A percentile compares a stretch with the other conserved stretches of the same genome.
Evolutionary conservation across 2,797 vertebrate species (phyloP).

Genomic region (Ctenochaetus hawaiiensis): DNA sequence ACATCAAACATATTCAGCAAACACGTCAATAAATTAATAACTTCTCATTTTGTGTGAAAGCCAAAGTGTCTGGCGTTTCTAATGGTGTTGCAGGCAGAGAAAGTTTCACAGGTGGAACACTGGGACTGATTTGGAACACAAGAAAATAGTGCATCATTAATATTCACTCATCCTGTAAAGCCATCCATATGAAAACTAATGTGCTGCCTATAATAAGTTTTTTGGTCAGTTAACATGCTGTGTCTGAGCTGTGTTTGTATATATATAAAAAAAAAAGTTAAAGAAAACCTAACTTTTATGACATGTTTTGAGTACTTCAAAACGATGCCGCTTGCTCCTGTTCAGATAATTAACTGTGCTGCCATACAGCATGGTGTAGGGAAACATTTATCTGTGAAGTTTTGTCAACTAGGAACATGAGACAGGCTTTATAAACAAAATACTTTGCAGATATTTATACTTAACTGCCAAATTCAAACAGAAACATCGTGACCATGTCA

Average conservation of each 20-base stretch:
- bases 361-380: conserved; percentile 1
- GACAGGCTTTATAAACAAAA: background rate
- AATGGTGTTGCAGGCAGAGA: conserved; percentile 14
- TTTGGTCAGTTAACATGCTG: conserved; percentile 16
- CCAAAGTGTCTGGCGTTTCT: background rate
- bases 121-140: conserved; percentile 52
- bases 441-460: background rate
- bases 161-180: conserved; percentile 40
- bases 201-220: conserved; percentile 37
- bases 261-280: conserved; percentile 22
- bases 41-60: conserved; percentile 11
- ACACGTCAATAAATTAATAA: conserved; percentile 3
- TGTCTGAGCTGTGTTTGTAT: conserved; percentile 4
- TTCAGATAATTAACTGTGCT: conserved; percentile 13
- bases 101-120: conserved; percentile 38
- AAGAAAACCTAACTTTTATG: background rate
- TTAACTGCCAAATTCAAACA: conserved; percentile 14
- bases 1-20: background rate
- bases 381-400: conserved; percentile 1
- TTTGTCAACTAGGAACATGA: conserved; percentile 5
- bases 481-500: background rate
- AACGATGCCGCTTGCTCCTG: background rate
- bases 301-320: conserved; percentile 14
- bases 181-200: conserved; percentile 31
- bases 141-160: conserved; percentile 36